Conservation (phyloP, 2,797 vertebrate genomes). For the Typhlichthys eigenmanni region DNA sequence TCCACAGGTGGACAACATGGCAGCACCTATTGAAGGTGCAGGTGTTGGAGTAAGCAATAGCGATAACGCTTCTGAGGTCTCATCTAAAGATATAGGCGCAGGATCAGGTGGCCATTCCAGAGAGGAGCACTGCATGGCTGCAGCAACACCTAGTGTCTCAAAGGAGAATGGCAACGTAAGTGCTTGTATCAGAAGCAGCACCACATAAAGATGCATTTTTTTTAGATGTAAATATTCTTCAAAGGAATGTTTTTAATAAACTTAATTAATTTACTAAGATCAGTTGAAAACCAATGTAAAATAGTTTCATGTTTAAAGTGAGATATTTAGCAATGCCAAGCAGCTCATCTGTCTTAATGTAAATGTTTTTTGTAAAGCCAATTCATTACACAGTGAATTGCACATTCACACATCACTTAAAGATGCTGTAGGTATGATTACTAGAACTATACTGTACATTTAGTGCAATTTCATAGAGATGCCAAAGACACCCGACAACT, state of each 20-base stretch:
- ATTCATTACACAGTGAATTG: too few species aligned
- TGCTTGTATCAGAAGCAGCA: slow-evolving; percentile 9
- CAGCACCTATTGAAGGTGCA: neutral
- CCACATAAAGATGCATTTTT: neutral
- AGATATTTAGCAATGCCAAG: too few species aligned
- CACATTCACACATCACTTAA: too few species aligned
- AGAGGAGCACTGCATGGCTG: slow-evolving; percentile 14
- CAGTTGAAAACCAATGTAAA: too few species aligned
- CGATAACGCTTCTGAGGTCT: neutral
- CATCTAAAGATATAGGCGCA: slow-evolving; percentile 2
- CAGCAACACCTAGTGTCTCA: slow-evolving; percentile 35
- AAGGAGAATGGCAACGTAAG: slow-evolving; percentile 51
- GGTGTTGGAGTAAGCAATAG: neutral
- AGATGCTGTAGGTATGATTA: too few species aligned
- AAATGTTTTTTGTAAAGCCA: too few species aligned
- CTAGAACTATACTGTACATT: too few species aligned
- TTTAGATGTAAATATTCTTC: neutral
- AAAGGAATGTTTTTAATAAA: neutral
- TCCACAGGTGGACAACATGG: slow-evolving; percentile 6
- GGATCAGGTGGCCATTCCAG: neutral
- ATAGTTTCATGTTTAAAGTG: too few species aligned
- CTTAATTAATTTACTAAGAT: neutral
- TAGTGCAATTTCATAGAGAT: too few species aligned
- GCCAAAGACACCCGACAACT: too few species aligned
- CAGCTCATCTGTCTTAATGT: too few species aligned